Conservation (phyloP, 2,797 vertebrate genomes). For the Neosalanx taihuensis region DNA sequence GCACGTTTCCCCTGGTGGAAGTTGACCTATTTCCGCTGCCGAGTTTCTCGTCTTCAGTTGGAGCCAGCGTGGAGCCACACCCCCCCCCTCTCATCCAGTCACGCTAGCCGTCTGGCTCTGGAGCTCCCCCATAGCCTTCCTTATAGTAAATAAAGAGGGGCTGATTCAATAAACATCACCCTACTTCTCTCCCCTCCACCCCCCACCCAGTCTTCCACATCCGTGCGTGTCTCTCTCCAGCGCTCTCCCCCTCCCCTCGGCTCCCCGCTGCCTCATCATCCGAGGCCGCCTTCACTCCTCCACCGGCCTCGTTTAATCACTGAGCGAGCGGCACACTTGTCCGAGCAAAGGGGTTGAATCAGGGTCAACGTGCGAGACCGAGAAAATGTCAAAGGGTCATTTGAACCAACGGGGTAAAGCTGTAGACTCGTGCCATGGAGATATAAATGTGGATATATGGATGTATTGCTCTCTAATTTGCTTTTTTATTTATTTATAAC, state of each 20-base stretch:
- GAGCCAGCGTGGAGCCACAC: constrained; percentile 21
- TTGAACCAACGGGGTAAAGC: not conserved
- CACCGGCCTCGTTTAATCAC: not conserved
- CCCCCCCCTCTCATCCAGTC: not conserved
- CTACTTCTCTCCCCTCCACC: not conserved
- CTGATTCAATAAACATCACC: not conserved
- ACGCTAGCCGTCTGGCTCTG: no score
- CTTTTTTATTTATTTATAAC: not conserved
- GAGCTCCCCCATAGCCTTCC: not conserved
- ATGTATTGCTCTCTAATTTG: constrained; percentile 22
- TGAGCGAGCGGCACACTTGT: not conserved
- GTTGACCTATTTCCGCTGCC: constrained; percentile 37
- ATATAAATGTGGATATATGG: not conserved
- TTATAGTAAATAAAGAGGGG: not conserved
- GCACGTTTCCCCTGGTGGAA: constrained; percentile 36
- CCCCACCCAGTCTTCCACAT: not conserved
- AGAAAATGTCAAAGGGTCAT: not conserved
- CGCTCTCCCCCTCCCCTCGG: not conserved
- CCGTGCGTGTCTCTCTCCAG: not conserved
- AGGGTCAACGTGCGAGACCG: constrained; percentile 1
- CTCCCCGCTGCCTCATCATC: not conserved
- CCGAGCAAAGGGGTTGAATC: not conserved
- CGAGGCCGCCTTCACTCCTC: not conserved
- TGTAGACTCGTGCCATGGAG: not conserved
- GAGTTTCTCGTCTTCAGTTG: constrained; percentile 27